Base-by-base conservation (phyloP, 2,113 vertebrate genomes). In the Tachycineta bicolor region DNA sequence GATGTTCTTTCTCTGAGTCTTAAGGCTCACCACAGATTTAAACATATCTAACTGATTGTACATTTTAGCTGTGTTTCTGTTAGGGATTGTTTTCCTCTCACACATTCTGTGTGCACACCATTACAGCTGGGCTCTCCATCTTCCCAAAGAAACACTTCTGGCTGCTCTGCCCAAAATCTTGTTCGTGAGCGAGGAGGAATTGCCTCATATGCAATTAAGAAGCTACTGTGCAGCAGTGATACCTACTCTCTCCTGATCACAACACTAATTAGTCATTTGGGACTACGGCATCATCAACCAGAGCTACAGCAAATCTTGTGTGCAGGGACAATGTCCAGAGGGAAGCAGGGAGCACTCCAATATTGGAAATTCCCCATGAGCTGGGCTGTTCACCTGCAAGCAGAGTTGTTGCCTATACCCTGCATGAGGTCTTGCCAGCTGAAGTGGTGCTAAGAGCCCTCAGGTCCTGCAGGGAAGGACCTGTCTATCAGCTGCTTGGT, bases 251-350 rank as follows among this genome's bases (percentile, higher is more conserved):
- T 75, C 39, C 47, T 49, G 28, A n/a, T 41, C 17, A 13, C 2
- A 5, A 1, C 28, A 4, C 14, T 44, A 28, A 34, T 0, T 47
- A 26, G 74, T 17, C 41, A 11, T 33, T 75, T 46, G 55, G 12
- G n/a, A 44, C n/a, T 18, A 3, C 44, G 69, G 6, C 28, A 39
- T 77, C 23, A 26, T 52, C n/a, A 65, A 11, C 10, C 56, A 58
- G 62, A 75, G 12, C 34, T 28, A 6, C 23, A 46, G 41, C 18
- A 39, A 39, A 33, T 74, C 59, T 43, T 31, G 8, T 31, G 7
- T 43, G 20, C 19, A 44, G 33, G 46, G 18, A 7, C 8, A 24
- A 7, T 0, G 1, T 37, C 14, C 2, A 3, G 29, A 24, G 28
- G 25, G 24, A 69, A 43, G 26, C 52, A 20, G 13, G 22, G 34